Conservation (phyloP, 2,888 invertebrate species). For the Metopia argyrocephala region DNA sequence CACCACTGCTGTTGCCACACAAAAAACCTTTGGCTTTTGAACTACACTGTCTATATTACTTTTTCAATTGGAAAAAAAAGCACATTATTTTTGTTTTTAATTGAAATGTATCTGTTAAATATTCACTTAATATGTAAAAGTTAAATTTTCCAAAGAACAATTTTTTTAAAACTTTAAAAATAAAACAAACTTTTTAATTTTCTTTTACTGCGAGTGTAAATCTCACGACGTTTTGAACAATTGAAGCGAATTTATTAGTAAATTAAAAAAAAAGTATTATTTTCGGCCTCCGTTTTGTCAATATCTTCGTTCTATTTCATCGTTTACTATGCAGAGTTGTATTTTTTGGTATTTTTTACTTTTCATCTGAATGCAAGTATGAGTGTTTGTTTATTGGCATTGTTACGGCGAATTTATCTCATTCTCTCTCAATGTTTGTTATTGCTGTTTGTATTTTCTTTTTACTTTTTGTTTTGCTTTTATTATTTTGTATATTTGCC, state of each 20-base stretch:
- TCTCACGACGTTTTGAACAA: slow-evolving; percentile 49
- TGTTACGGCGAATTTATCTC: slow-evolving; percentile 55
- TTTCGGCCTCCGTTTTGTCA: slow-evolving; percentile 40
- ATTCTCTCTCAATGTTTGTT: not conserved
- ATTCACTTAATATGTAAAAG: too few species aligned
- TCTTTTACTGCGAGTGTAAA: slow-evolving; percentile 39
- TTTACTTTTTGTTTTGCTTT: slow-evolving; percentile 42
- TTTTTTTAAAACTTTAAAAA: too few species aligned
- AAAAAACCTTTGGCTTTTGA: not conserved
- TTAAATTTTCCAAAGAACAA: too few species aligned
- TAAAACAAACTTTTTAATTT: not conserved
- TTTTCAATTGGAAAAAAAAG: not conserved
- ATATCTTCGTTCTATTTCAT: slow-evolving; percentile 37
- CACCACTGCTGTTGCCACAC: slow-evolving; percentile 11
- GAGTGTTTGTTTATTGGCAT: slow-evolving; percentile 35
- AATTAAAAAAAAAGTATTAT: slow-evolving; percentile 53
- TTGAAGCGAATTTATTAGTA: slow-evolving; percentile 63
- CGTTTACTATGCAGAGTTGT: slow-evolving; percentile 31
- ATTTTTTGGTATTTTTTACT: slow-evolving; percentile 28
- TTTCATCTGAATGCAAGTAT: slow-evolving; percentile 17
- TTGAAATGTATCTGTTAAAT: not conserved
- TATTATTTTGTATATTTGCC: slow-evolving; percentile 45
- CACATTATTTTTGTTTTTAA: slow-evolving; percentile 10
- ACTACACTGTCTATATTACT: not conserved
- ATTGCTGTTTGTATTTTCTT: not conserved